Evolutionary conservation across 2,113 vertebrate genomes (phyloP), one percentile per base, ranked within the genome.

Genomic region (Pollachius pollachius): DNA sequence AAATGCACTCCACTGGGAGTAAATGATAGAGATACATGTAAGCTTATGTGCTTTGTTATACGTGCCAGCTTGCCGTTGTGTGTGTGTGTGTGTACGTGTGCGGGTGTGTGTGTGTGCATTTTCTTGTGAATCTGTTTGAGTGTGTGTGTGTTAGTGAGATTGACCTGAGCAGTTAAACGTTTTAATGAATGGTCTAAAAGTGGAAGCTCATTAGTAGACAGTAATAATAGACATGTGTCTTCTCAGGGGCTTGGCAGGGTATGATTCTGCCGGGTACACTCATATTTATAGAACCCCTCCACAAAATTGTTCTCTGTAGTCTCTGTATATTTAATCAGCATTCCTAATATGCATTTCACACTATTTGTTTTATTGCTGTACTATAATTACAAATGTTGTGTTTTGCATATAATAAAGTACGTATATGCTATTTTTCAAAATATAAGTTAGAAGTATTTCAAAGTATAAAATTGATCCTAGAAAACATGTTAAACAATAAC

Each of bases 171-270:
- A 63, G 59, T 89, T 85, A 89, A 87, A 87, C 88, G 76, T 80
- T 83, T 86, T 86, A 89, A 89, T 88, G 83, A 86, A 81, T 52
- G 61, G 74, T 27, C 88, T 90, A 90, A 85, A 85, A 87, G 82
- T 81, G 83, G 89, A 87, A 90, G 59, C 88, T 89, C 86, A 89
- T 89, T 90, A 90, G 71, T 68, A 17, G 68, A 70, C 75, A 73
- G 71, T 73, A 85, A 84, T 82, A 88, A 83, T 80, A 79, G 85
- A 83, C 75, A 75, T 76, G 67, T 75, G 69, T 71, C 74, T 76
- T 81, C 68, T 74, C 64, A 77, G 69, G 69, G 57, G 75, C 77
- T 76, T 72, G 52, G 52, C 63, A 68, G 79, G 66, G 73, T 82
- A 74, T 78, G 70, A 78, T 52, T 27, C 62, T 74, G 72, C 63